Conservation (phyloP, 2,888 invertebrate genomes). For the Acronicta alni region DNA sequence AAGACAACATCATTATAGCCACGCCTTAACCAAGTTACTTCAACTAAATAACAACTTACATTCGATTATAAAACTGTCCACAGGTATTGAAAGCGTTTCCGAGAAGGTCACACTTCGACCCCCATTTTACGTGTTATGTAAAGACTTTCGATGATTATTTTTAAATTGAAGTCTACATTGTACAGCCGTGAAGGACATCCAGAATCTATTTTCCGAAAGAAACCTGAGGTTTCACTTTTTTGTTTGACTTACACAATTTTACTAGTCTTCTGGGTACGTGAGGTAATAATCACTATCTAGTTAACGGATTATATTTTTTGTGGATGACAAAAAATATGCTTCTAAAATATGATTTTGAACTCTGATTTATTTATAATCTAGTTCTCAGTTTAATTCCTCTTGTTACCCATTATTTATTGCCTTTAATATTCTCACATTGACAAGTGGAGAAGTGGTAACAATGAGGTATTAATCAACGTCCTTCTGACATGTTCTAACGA, state of each 20-base stretch:
- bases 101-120: slow-evolving; percentile 61
- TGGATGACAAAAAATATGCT: not conserved
- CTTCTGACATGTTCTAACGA: slow-evolving; percentile 44
- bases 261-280: slow-evolving; percentile 19
- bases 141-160: slow-evolving; percentile 44
- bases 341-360: slow-evolving; percentile 4
- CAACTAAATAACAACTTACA: slow-evolving; percentile 61
- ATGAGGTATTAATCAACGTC: slow-evolving; percentile 53
- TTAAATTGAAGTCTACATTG: slow-evolving; percentile 38
- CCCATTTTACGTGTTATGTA: slow-evolving; percentile 52
- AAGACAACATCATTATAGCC: slow-evolving; percentile 58
- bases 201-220: slow-evolving; percentile 45
- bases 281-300: slow-evolving; percentile 9
- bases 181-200: slow-evolving; percentile 42
- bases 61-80: slow-evolving; percentile 73
- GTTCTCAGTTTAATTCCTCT: slow-evolving; percentile 10
- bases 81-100: slow-evolving; percentile 61
- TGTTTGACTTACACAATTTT: slow-evolving; percentile 34
- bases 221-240: slow-evolving; percentile 49
- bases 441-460: slow-evolving; percentile 46
- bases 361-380: slow-evolving; percentile 18
- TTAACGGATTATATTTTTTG: slow-evolving; percentile 21
- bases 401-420: slow-evolving; percentile 42
- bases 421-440: slow-evolving; percentile 39
- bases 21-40: slow-evolving; percentile 69